Evolutionary conservation across 2,797 vertebrate genomes (phyloP).

Genomic region (Falco naumanni): DNA sequence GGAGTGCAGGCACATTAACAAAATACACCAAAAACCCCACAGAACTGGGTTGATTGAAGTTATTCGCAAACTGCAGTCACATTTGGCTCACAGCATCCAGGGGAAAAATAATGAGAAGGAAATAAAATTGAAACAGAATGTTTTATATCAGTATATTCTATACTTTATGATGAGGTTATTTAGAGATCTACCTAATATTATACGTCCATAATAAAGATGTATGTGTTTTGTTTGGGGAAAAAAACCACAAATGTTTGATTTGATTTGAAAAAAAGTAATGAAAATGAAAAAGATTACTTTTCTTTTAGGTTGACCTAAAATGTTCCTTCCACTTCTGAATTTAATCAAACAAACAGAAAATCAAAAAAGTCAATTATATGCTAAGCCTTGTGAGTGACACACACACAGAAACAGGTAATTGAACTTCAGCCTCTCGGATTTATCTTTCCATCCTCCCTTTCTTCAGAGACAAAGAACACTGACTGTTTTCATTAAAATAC

Average conservation of each 20-base stretch:
- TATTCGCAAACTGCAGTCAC: background rate
- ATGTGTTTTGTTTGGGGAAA: background rate
- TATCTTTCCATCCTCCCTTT: background rate
- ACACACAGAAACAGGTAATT: background rate
- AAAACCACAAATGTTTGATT: background rate
- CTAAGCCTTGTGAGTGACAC: background rate
- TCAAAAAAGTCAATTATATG: background rate
- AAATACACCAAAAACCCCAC: background rate
- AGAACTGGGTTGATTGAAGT: background rate
- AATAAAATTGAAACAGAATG: background rate
- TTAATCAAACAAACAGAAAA: conserved; percentile 9
- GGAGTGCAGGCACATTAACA: background rate
- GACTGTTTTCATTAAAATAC: conserved; percentile 22
- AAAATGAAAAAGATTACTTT: background rate
- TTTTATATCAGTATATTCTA: background rate
- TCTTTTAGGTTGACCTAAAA: background rate
- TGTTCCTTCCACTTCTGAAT: background rate
- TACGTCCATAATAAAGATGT: background rate
- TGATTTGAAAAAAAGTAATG: background rate
- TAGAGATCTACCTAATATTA: background rate
- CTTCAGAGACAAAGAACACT: background rate
- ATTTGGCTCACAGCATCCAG: background rate
- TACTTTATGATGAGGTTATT: background rate
- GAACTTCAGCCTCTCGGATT: background rate
- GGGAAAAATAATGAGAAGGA: background rate